A percentile compares a stretch with the other conserved stretches of the same genome.
Evolutionary conservation across 2,113 vertebrate genomes (phyloP).

Genomic region (Nibea albiflora): DNA sequence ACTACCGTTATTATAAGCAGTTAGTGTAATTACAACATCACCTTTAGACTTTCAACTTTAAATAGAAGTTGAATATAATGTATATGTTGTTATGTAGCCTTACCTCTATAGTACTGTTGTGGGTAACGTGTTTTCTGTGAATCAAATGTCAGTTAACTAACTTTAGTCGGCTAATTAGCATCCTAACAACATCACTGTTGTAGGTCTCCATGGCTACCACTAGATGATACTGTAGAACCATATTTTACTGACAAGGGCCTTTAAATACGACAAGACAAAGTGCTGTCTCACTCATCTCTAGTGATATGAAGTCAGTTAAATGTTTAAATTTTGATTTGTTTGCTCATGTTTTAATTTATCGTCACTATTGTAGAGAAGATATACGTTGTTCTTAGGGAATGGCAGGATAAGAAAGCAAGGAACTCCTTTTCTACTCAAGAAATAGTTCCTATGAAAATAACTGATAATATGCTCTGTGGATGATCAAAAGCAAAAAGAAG

Average conservation of each 20-base stretch:
- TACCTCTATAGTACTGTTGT: background rate
- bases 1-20: background rate
- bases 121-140: background rate
- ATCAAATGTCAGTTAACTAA: background rate
- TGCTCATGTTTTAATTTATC: background rate
- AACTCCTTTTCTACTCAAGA: constrained; percentile 3
- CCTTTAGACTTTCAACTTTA: background rate
- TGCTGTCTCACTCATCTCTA: background rate
- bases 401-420: no score
- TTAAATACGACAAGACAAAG: background rate
- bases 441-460: background rate
- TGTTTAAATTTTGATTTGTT: no score
- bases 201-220: background rate
- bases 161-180: background rate
- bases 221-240: background rate
- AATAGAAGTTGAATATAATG: background rate
- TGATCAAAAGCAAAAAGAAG: background rate
- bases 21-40: background rate
- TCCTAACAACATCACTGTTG: background rate
- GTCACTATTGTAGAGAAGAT: background rate
- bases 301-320: background rate
- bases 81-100: background rate
- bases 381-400: no score
- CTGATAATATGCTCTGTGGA: background rate
- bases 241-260: background rate